Percentiles rank a stretch among this genome's conserved stretches.
phyloP scores from a whole-genome alignment of 2,888 invertebrate species.

The Camponotus fellah region DNA sequence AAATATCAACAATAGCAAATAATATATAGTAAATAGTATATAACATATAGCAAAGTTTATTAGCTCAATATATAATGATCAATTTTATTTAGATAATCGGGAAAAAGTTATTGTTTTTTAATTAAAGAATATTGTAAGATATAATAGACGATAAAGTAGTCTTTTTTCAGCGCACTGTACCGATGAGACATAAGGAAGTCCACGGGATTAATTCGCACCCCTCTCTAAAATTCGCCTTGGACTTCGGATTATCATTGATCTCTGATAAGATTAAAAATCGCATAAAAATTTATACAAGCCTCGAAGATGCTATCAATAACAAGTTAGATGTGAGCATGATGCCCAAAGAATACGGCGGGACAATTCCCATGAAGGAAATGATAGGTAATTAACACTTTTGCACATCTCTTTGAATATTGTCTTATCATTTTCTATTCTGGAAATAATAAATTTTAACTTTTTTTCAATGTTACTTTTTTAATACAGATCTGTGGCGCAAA shows the following conservation, averaged over 20 bases:
- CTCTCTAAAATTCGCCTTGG: conserved; percentile 91
- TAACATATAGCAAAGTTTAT: background rate
- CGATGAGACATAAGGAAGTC: conserved; percentile 93
- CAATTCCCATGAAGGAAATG: conserved; percentile 94
- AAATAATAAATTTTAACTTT: background rate
- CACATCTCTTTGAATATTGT: background rate
- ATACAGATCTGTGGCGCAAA: conserved; percentile 90
- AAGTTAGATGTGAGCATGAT: conserved; percentile 89
- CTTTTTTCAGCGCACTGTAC: conserved; percentile 89
- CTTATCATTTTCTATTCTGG: background rate
- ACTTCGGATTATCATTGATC: conserved; percentile 92
- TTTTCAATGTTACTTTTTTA: background rate
- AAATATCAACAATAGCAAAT: background rate
- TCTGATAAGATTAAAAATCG: conserved; percentile 92
- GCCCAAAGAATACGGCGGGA: conserved; percentile 94
- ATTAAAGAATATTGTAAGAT: background rate
- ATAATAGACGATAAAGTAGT: background rate
- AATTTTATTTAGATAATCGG: background rate
- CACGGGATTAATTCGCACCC: conserved; percentile 92
- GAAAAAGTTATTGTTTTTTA: background rate
- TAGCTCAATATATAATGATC: background rate
- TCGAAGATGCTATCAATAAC: conserved; percentile 87
- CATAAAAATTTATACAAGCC: conserved; percentile 89
- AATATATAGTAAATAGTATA: no score
- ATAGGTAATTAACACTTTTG: conserved; percentile 88